Conservation (phyloP, 2,113 vertebrate species). For the Pachyramphus minor region DNA sequence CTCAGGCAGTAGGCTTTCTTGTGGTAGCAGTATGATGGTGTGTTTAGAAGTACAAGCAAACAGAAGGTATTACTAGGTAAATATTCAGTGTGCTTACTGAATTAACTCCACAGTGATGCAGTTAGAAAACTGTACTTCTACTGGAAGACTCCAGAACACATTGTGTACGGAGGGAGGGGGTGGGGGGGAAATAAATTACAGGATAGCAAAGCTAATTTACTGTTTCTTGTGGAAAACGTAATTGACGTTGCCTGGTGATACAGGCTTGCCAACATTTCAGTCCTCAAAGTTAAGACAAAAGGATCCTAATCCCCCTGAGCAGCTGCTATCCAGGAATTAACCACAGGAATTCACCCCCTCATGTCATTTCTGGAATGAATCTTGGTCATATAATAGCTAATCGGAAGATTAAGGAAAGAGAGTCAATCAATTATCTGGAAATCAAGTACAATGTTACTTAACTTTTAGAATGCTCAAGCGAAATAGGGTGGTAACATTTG, state of each 20-base stretch:
- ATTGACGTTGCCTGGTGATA: conserved; percentile 61
- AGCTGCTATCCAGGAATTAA: conserved; percentile 73
- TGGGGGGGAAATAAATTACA: not conserved
- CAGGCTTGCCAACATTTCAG: conserved; percentile 64
- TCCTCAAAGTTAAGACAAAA: conserved; percentile 69
- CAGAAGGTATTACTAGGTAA: conserved; percentile 14
- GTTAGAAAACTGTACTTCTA: not conserved
- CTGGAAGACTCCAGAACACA: not conserved
- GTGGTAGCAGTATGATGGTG: not conserved
- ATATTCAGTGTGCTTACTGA: conserved; percentile 23
- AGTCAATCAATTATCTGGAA: conserved; percentile 94
- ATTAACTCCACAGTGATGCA: conserved; percentile 10
- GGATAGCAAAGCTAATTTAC: conserved; percentile 55
- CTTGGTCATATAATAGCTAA: conserved; percentile 80
- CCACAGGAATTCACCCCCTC: conserved; percentile 73
- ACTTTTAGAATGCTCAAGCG: conserved; percentile 74
- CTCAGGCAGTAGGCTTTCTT: not conserved
- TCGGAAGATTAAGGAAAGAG: conserved; percentile 85
- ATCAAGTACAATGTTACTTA: conserved; percentile 89
- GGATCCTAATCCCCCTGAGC: conserved; percentile 60
- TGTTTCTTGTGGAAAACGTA: conserved; percentile 54
- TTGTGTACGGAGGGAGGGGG: not conserved
- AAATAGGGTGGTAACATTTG: conserved; percentile 83
- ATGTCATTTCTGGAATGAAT: conserved; percentile 77
- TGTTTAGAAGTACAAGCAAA: conserved; percentile 37